Base-by-base conservation (phyloP, 1,140 invertebrate genomes). In the Zaprionus kolodkinae region DNA sequence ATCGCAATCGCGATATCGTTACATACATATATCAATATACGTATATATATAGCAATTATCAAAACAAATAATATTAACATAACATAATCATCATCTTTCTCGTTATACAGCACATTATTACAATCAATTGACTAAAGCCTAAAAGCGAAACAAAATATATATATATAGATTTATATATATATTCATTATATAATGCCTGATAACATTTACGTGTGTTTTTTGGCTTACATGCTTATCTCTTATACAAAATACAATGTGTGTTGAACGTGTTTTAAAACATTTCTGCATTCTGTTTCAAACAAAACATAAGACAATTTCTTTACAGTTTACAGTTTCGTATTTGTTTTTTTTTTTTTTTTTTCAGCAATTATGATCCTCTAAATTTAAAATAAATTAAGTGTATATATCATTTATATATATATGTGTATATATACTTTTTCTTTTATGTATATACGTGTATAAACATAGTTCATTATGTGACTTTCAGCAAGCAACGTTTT, bases 341-440 rank as follows among this genome's bases (percentile, higher is more conserved):
- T 59, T 68, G 55, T 50, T 72, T 72, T 77, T 68, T 67, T 33
- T 33, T 33, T 33, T 35, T 35, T 35, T 35, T 78, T 79, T 91
- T 91, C 91, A 92, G 91, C 91, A 92, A 92, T 78, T 81, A 91
- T 79, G 82, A 86, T 92, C 91, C 91, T 79, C 80, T 78, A 76
- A 79, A 69, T 87, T 79, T 83, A 79, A 83, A 88, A 79, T 86
- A 84, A 82, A 81, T 87, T 76, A 88, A 83, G 77, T 91, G 83
- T 79, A 83, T 78, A 76, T 76, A 72, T 70, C 38, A 67, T 72
- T 68, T 78, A 73, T 84, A 83, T 63, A 60, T 79, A 77, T 83
- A 75, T 61, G 21, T 21, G 2, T 64, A 78, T 75, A 74, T 79
- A 72, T 64, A 57, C 56, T 12, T 68, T 55, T 84, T 84, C 21